Evolutionary conservation across 2,888 invertebrate species (phyloP).

Genomic region (Carcina quercana): DNA sequence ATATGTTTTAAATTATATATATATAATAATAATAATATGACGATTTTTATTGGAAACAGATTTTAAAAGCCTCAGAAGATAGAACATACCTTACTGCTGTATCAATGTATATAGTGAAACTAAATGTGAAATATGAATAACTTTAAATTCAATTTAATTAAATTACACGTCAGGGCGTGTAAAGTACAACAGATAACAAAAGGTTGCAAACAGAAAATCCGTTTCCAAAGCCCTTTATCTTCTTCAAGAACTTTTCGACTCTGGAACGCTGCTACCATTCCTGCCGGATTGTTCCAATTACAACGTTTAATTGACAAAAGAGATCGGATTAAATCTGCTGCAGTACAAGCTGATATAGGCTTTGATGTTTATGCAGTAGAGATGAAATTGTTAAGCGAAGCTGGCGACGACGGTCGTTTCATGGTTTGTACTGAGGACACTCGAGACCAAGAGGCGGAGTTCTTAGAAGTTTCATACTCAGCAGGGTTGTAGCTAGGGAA

Average conservation of each 20-base stretch:
- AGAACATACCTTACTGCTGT: too few species aligned
- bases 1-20: too few species aligned
- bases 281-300: constrained; percentile 25
- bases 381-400: constrained; percentile 17
- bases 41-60: too few species aligned
- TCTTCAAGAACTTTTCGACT: constrained; percentile 19
- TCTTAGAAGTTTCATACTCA: constrained; percentile 54
- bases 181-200: too few species aligned
- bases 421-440: constrained; percentile 28
- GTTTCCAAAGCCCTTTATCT: constrained; percentile 18
- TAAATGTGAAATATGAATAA: too few species aligned
- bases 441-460: constrained; percentile 36
- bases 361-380: constrained; percentile 16
- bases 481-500: too few species aligned
- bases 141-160: too few species aligned
- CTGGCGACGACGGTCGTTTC: constrained; percentile 18
- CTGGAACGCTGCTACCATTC: constrained; percentile 11
- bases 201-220: too few species aligned
- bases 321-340: constrained; percentile 16
- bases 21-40: too few species aligned
- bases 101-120: too few species aligned
- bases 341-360: constrained; percentile 17
- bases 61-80: too few species aligned
- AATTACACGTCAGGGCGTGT: too few species aligned
- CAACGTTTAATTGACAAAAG: constrained; percentile 18